phyloP scores from a whole-genome alignment of 2,888 invertebrate genomes.

The Apamea sordens region DNA sequence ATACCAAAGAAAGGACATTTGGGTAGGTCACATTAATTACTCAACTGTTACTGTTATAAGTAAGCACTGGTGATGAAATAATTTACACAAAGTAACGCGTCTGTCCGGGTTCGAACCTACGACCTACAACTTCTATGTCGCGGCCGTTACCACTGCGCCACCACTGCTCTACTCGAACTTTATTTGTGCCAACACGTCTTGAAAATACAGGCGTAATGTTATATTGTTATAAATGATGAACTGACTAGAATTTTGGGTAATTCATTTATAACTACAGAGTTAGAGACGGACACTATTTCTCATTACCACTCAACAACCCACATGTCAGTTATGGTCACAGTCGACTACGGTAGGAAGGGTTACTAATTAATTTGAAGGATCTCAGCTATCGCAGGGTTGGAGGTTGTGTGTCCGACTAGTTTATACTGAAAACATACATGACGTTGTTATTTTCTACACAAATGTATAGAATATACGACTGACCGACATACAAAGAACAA shows the following conservation, averaged over 20 bases:
- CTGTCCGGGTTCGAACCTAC: too few relatives aligned
- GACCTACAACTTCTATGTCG: too few relatives aligned
- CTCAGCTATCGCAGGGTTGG: neutral
- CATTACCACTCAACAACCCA: neutral
- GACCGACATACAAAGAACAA: neutral
- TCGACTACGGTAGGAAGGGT: slow-evolving; percentile 4
- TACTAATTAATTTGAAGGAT: slow-evolving; percentile 44
- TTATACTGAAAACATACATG: neutral
- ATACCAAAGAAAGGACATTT: too few relatives aligned
- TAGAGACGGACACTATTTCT: neutral
- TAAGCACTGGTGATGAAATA: too few relatives aligned
- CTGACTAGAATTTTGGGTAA: neutral
- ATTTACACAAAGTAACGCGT: too few relatives aligned
- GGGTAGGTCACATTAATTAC: too few relatives aligned
- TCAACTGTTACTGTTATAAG: too few relatives aligned
- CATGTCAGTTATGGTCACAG: slow-evolving; percentile 16
- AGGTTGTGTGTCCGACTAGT: neutral
- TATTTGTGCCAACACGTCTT: neutral
- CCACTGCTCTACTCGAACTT: too few relatives aligned
- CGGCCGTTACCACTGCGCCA: too few relatives aligned
- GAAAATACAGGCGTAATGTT: neutral
- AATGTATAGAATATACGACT: neutral
- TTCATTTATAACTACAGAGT: neutral
- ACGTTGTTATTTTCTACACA: neutral
- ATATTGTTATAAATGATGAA: neutral